These are phyloP conservation scores for Bos javanicus DNA, from an alignment of 2,113 vertebrate species.

Conservation along the genomic window DNA sequence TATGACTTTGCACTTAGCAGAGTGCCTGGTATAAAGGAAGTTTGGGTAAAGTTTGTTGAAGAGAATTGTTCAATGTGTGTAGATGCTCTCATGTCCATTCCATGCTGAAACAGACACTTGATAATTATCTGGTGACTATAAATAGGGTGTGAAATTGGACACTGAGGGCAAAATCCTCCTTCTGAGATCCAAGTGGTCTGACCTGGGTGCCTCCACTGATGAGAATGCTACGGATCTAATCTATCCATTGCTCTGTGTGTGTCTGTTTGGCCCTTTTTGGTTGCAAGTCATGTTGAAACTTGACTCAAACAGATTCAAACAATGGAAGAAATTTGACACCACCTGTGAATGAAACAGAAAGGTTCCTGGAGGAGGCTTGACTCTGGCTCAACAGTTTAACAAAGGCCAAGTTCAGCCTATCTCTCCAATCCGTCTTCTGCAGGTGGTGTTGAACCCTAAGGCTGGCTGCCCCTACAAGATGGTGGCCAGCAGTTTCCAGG, in stretches of 20 bases:
- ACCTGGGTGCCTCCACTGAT: not conserved
- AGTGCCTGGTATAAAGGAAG: not conserved
- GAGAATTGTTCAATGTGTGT: slow-evolving; percentile 8
- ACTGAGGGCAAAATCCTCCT: slow-evolving; percentile 40
- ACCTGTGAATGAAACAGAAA: not conserved
- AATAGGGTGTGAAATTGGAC: slow-evolving; percentile 63
- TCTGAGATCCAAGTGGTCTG: slow-evolving; percentile 44
- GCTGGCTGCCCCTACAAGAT: not conserved
- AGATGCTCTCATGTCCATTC: slow-evolving; percentile 20
- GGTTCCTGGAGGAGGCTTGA: not conserved
- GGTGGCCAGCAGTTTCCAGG: not conserved
- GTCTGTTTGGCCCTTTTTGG: not conserved
- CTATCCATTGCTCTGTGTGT: not conserved
- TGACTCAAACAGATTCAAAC: not conserved
- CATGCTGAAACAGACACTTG: slow-evolving; percentile 48
- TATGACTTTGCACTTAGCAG: slow-evolving; percentile 1
- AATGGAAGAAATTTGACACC: not conserved
- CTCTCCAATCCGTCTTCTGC: not conserved
- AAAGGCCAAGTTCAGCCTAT: not conserved
- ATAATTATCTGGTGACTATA: slow-evolving; percentile 64
- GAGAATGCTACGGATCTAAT: not conserved
- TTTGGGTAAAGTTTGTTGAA: slow-evolving; percentile 25
- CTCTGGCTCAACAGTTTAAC: not conserved
- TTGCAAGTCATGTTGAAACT: not conserved
- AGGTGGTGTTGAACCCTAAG: not conserved